These are phyloP conservation scores for Sphaerophoria taeniata DNA, from an alignment of 2,888 invertebrate genomes.

Conservation along the genomic window DNA sequence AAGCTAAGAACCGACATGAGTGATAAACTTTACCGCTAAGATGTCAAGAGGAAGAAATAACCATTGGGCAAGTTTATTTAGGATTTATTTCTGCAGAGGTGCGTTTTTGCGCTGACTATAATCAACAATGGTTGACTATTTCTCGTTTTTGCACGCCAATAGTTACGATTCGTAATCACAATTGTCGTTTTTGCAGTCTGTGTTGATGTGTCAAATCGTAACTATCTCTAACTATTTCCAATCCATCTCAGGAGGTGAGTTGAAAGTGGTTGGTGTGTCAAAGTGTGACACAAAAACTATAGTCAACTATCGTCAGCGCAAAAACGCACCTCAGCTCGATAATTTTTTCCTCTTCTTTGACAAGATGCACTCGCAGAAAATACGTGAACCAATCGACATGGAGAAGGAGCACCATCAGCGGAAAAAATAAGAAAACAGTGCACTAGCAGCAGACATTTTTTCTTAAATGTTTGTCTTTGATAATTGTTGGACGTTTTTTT, in stretches of 20 bases:
- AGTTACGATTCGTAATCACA: too few species aligned
- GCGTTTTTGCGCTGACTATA: too few species aligned
- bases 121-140: too few species aligned
- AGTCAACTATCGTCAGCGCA: too few species aligned
- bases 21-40: constrained; percentile 20
- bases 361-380: constrained; percentile 22
- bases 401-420: constrained; percentile 59
- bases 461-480: constrained; percentile 26
- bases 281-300: too few species aligned
- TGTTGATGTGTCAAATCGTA: too few species aligned
- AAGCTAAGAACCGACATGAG: constrained; percentile 13
- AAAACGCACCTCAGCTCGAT: constrained; percentile 25
- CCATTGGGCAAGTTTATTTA: constrained; percentile 28
- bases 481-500: constrained; percentile 32
- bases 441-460: constrained; percentile 63
- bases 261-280: too few species aligned
- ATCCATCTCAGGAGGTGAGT: too few species aligned
- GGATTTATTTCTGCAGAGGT: too few species aligned
- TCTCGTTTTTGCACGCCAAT: too few species aligned
- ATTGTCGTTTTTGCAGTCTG: too few species aligned
- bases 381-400: constrained; percentile 44
- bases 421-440: constrained; percentile 57
- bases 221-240: too few species aligned
- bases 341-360: constrained; percentile 11
- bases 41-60: constrained; percentile 53